These are phyloP conservation scores for Serripes groenlandicus DNA, from an alignment of 2,888 invertebrate genomes.

Conservation along the genomic window DNA sequence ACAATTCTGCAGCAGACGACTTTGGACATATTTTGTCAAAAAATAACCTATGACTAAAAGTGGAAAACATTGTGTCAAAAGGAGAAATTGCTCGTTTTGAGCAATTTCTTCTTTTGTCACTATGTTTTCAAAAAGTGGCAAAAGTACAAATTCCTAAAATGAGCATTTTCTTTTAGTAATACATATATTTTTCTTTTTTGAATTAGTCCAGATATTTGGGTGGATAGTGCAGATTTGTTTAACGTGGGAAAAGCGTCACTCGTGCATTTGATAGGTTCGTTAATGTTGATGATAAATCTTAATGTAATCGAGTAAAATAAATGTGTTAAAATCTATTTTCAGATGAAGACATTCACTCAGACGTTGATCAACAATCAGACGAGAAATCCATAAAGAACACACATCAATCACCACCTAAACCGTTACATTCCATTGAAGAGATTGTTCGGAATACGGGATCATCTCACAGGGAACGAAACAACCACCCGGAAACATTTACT, in stretches of 20 bases:
- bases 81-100: background rate
- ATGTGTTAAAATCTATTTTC: conserved; percentile 6
- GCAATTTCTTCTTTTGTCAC: background rate
- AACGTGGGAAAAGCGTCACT: background rate
- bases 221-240: background rate
- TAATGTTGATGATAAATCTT: too few species aligned
- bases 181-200: too few species aligned
- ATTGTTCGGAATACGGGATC: conserved; percentile 42
- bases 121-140: background rate
- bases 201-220: too few species aligned
- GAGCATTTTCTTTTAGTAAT: too few species aligned
- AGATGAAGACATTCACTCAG: background rate
- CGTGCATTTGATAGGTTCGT: too few species aligned
- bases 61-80: background rate
- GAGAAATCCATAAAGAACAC: background rate
- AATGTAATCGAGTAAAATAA: too few species aligned
- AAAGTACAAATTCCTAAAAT: too few species aligned
- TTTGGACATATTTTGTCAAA: too few species aligned
- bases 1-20: too few species aligned
- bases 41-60: too few species aligned
- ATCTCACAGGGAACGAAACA: background rate
- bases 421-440: conserved; percentile 60
- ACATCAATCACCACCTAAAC: conserved; percentile 19
- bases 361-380: background rate
- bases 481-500: background rate